phyloP scores from a whole-genome alignment of 2,113 vertebrate species.

The Gobio gobio region DNA sequence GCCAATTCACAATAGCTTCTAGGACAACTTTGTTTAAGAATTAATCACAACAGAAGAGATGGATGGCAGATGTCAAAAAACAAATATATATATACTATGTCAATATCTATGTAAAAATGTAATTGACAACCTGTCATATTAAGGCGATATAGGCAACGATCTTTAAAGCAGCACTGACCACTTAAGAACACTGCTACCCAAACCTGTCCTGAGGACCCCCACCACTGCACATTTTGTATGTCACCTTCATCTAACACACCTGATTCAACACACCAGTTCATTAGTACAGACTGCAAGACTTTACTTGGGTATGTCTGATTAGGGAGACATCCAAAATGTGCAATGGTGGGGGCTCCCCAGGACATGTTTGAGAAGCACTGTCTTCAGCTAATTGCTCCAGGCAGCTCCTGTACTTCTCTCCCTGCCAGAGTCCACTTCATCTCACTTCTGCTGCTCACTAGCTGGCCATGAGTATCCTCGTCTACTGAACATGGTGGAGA shows the following conservation, averaged over 20 bases:
- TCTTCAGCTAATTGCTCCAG: not conserved
- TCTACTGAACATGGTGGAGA: not conserved
- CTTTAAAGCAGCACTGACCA: not conserved
- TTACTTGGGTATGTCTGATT: too few relatives aligned
- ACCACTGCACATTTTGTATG: too few relatives aligned
- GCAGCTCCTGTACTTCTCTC: not conserved
- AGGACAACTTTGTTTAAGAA: not conserved
- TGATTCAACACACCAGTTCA: too few relatives aligned
- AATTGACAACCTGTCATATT: not conserved
- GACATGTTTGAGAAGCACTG: too few relatives aligned
- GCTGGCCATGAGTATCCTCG: not conserved
- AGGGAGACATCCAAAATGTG: too few relatives aligned
- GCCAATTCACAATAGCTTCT: not conserved
- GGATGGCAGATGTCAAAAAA: not conserved
- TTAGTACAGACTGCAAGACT: too few relatives aligned
- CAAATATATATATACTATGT: not conserved
- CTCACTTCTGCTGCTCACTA: not conserved
- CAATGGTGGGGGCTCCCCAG: too few relatives aligned
- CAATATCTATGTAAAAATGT: not conserved
- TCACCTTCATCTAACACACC: too few relatives aligned
- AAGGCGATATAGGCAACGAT: too few relatives aligned
- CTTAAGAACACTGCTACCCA: not conserved
- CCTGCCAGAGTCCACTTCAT: conserved; percentile 7
- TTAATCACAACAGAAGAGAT: not conserved
- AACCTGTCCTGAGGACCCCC: too few relatives aligned